Evolutionary conservation across 2,888 invertebrate species (phyloP).

Genomic region (Dolomedes plantarius): DNA sequence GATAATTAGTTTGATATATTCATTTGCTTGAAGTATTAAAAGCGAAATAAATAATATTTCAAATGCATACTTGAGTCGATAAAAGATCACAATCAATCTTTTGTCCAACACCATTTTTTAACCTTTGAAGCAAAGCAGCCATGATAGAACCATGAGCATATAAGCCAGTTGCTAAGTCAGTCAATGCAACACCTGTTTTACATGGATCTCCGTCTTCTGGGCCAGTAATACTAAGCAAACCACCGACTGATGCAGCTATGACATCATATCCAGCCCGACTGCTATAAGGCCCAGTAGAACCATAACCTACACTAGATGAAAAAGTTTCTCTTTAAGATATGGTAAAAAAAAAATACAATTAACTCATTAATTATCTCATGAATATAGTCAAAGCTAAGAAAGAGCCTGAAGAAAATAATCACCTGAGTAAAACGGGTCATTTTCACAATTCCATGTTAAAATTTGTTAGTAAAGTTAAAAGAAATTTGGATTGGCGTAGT

Average conservation of each 20-base stretch:
- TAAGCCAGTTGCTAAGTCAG: slow-evolving; percentile 93
- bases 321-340: background rate
- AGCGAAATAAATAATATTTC: no score
- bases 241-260: slow-evolving; percentile 94
- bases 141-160: slow-evolving; percentile 96
- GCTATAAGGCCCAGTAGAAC: slow-evolving; percentile 89
- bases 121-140: slow-evolving; percentile 88
- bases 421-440: no score
- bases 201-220: slow-evolving; percentile 88
- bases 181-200: slow-evolving; percentile 94
- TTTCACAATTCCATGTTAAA: no score
- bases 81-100: slow-evolving; percentile 95
- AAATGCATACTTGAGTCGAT: slow-evolving; percentile 85
- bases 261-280: slow-evolving; percentile 96
- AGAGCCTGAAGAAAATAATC: no score
- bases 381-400: no score
- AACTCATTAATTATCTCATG: no score
- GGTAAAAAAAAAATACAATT: no score
- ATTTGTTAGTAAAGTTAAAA: no score
- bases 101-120: slow-evolving; percentile 88
- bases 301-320: slow-evolving; percentile 82
- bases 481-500: no score
- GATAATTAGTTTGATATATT: no score
- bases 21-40: no score
- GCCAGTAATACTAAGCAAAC: slow-evolving; percentile 92